Conservation (phyloP, 2,797 vertebrate species). For the Pogonophryne albipinna region DNA sequence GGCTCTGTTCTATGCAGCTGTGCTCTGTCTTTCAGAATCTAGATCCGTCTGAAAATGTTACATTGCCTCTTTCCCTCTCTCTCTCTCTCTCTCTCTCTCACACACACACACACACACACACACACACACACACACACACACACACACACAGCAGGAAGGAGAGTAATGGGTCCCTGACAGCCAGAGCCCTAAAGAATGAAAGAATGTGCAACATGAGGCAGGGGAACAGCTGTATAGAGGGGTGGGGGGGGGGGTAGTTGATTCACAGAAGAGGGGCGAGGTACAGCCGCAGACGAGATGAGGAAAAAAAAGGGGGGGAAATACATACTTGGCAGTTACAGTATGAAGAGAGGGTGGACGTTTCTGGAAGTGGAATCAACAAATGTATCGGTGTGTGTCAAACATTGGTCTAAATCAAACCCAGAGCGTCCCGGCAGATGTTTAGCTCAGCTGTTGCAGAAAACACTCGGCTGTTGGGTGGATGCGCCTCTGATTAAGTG, state of each 20-base stretch:
- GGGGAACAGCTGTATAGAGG: conserved; percentile 76
- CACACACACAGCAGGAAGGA: conserved; percentile 69
- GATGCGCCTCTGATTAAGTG: conserved; percentile 62
- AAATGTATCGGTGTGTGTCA: conserved; percentile 71
- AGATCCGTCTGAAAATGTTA: conserved; percentile 68
- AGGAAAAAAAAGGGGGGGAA: conserved; percentile 18
- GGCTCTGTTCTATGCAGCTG: conserved; percentile 71
- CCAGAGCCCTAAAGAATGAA: conserved; percentile 75
- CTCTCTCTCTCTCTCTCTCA: conserved; percentile 23
- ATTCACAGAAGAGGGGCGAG: conserved; percentile 60
- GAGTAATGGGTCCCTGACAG: conserved; percentile 77
- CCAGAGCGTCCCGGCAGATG: conserved; percentile 73
- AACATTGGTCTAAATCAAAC: conserved; percentile 66
- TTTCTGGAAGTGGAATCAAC: conserved; percentile 68
- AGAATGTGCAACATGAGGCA: conserved; percentile 83
- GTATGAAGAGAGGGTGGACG: conserved; percentile 46
- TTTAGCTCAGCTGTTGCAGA: conserved; percentile 78
- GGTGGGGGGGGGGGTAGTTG: conserved; percentile 17
- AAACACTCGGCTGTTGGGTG: conserved; percentile 62
- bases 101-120: conserved; percentile 40
- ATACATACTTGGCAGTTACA: conserved; percentile 26
- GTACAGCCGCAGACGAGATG: conserved; percentile 58
- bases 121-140: conserved; percentile 53
- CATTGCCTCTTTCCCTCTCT: conserved; percentile 44
- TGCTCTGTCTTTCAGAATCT: conserved; percentile 76